Percentiles rank a stretch among this genome's conserved stretches.
Conservation (phyloP, 2,113 vertebrate species). For the Pimephales promelas region DNA sequence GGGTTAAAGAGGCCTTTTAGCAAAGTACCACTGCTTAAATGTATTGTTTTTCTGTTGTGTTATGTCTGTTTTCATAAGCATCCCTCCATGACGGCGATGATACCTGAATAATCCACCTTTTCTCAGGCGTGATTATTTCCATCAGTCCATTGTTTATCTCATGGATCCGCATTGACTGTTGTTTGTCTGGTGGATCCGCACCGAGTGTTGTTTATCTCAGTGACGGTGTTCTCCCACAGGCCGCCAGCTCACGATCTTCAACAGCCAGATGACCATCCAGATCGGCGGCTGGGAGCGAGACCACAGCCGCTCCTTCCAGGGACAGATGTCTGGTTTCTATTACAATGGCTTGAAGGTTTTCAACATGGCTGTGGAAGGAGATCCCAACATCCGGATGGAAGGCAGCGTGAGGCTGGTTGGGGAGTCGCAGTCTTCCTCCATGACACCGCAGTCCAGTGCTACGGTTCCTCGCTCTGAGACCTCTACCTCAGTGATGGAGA, state of each 20-base stretch:
- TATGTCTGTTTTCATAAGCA: constrained; percentile 81
- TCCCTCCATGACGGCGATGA: constrained; percentile 91
- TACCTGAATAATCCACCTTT: constrained; percentile 89
- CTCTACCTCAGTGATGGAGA: constrained; percentile 97
- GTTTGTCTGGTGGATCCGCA: constrained; percentile 76
- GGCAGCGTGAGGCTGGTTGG: constrained; percentile 97
- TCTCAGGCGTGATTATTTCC: constrained; percentile 73
- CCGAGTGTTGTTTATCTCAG: constrained; percentile 85
- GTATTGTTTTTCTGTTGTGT: constrained; percentile 41
- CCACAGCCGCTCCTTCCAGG: constrained; percentile 94
- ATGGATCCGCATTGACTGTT: constrained; percentile 59
- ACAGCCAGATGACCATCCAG: constrained; percentile 93
- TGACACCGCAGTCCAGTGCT: constrained; percentile 96
- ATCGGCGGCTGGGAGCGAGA: constrained; percentile 97
- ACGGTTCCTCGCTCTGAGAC: constrained; percentile 96
- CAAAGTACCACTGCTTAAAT: constrained; percentile 72
- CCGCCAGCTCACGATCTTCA: constrained; percentile 90
- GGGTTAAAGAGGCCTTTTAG: constrained; percentile 87
- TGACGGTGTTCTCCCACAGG: constrained; percentile 94
- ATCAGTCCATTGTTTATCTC: constrained; percentile 53
- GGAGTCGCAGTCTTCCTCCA: constrained; percentile 78
- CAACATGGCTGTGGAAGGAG: constrained; percentile 98
- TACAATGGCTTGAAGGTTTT: constrained; percentile 99
- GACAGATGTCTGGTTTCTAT: constrained; percentile 99
- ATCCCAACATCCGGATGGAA: constrained; percentile 93